Percentiles rank a stretch among this genome's conserved stretches.
These are phyloP conservation scores for Gasteruption jaculator DNA, from an alignment of 2,888 invertebrate species.

Conservation along the genomic window DNA sequence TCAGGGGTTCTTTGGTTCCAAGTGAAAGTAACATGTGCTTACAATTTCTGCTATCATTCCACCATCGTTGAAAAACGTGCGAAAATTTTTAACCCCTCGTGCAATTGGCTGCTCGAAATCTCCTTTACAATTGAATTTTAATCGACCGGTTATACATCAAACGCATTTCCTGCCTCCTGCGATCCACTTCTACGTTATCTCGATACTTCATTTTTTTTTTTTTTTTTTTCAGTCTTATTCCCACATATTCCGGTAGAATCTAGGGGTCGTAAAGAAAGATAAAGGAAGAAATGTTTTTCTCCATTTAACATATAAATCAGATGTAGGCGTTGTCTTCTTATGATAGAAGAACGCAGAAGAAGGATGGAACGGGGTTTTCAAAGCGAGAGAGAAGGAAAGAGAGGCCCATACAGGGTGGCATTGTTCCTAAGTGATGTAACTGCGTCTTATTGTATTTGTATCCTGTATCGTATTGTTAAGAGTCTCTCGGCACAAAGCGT, in stretches of 20 bases:
- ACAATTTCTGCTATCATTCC: too few species aligned
- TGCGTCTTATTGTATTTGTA: constrained; percentile 53
- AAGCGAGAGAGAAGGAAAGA: constrained; percentile 19
- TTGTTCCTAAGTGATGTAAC: constrained; percentile 53
- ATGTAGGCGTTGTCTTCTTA: constrained; percentile 19
- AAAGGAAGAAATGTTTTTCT: constrained; percentile 47
- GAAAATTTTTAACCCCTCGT: constrained; percentile 16
- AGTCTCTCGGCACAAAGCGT: constrained; percentile 51
- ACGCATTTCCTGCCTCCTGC: too few species aligned
- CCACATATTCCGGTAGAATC: too few species aligned
- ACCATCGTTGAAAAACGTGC: constrained; percentile 6
- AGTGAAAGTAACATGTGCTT: constrained; percentile 44
- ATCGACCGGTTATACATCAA: too few species aligned
- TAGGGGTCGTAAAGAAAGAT: too few species aligned
- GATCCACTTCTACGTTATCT: too few species aligned
- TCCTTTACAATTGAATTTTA: too few species aligned
- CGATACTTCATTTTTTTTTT: too few species aligned
- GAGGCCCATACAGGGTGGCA: constrained; percentile 34
- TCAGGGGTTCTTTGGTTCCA: constrained; percentile 38
- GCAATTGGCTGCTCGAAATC: too few species aligned
- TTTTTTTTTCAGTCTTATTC: too few species aligned
- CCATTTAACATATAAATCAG: constrained; percentile 51
- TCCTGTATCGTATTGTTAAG: constrained; percentile 52
- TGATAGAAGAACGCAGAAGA: constrained; percentile 9
- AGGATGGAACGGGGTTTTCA: constrained; percentile 11